A percentile compares a stretch with the other conserved stretches of the same genome.
Conservation (phyloP, 2,888 invertebrate genomes). For the Drosophila meridionalis region DNA sequence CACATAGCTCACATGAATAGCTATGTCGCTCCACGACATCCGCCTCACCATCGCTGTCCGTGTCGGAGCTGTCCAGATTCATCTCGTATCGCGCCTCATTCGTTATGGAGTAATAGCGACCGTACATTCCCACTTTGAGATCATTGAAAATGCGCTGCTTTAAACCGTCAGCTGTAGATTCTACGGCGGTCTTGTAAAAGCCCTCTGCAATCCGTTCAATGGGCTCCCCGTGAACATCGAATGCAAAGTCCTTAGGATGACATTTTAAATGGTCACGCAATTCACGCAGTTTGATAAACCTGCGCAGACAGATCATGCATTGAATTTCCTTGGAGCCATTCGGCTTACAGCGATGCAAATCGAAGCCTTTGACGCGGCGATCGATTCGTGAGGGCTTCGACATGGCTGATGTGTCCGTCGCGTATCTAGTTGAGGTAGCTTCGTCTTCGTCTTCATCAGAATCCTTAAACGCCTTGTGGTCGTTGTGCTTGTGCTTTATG, state of each 20-base stretch:
- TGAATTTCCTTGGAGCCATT: constrained; percentile 83
- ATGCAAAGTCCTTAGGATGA: constrained; percentile 67
- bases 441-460: constrained; percentile 50
- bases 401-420: constrained; percentile 5
- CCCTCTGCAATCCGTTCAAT: constrained; percentile 74
- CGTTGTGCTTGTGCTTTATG: constrained; percentile 62
- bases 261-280: constrained; percentile 78
- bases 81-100: constrained; percentile 83
- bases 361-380: constrained; percentile 61
- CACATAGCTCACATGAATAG: constrained; percentile 81
- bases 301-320: constrained; percentile 84
- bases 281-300: constrained; percentile 80
- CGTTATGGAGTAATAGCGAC: constrained; percentile 83
- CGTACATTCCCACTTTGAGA: constrained; percentile 63
- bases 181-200: constrained; percentile 75
- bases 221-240: constrained; percentile 66
- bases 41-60: constrained; percentile 66
- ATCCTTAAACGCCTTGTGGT: constrained; percentile 48
- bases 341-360: constrained; percentile 78
- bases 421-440: constrained; percentile 31
- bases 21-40: constrained; percentile 62
- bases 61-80: constrained; percentile 78
- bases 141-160: constrained; percentile 70
- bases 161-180: constrained; percentile 60
- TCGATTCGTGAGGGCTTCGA: constrained; percentile 62